Conservation (phyloP, 2,113 vertebrate species). For the Cynopterus brachyotis region DNA sequence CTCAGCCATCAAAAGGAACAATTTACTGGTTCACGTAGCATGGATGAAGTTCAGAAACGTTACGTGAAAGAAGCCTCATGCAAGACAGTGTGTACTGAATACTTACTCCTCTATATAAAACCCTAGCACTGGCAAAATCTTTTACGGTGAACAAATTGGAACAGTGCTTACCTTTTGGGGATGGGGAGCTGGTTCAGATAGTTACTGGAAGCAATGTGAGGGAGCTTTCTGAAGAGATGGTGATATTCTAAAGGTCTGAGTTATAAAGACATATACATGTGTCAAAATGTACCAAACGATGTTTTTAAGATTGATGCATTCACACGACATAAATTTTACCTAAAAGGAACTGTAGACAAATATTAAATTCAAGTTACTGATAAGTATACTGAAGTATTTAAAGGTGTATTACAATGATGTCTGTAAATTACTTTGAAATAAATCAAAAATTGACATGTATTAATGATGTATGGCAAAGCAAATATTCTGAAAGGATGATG, state of each 20-base stretch:
- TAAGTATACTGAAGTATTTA: background rate
- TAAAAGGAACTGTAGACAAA: conserved; percentile 5
- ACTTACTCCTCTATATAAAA: background rate
- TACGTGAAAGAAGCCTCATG: background rate
- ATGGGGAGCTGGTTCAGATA: background rate
- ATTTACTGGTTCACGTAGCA: background rate
- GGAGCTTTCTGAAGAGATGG: background rate
- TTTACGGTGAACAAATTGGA: background rate
- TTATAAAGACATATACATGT: background rate
- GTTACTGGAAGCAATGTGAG: background rate
- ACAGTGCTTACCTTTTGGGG: background rate
- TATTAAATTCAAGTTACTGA: background rate
- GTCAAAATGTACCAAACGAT: background rate
- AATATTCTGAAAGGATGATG: background rate
- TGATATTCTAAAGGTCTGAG: background rate
- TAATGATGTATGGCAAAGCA: background rate
- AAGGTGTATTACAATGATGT: background rate
- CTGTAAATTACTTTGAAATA: background rate
- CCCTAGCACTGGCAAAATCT: background rate
- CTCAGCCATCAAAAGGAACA: background rate
- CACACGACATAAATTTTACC: background rate
- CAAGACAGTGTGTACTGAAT: background rate
- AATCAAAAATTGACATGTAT: background rate
- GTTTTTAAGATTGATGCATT: background rate
- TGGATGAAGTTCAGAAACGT: background rate